Conservation (phyloP, 2,113 vertebrate species). For the Oryzias curvinotus region DNA sequence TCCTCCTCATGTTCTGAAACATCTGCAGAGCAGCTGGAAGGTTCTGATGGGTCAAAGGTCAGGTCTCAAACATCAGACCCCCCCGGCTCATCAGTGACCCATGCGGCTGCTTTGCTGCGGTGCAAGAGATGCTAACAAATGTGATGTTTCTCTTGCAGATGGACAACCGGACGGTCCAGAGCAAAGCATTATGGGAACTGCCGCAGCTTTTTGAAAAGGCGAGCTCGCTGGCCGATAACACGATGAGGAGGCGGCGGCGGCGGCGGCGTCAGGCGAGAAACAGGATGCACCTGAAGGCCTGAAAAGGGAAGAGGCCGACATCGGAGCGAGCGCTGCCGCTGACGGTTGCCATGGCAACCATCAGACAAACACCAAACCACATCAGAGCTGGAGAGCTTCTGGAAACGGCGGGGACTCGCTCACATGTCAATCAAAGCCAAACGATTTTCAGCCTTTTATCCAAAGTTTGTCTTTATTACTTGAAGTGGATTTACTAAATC, state of each 20-base stretch:
- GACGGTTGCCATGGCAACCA: too few relatives aligned
- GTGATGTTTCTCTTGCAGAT: slow-evolving; percentile 26
- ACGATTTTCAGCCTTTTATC: not conserved
- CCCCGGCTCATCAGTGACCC: too few relatives aligned
- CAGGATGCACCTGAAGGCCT: not conserved
- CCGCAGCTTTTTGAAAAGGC: slow-evolving; percentile 45
- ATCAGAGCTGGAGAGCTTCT: too few relatives aligned
- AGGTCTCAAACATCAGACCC: too few relatives aligned
- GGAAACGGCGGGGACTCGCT: too few relatives aligned
- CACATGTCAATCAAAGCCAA: too few relatives aligned
- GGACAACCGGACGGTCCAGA: slow-evolving; percentile 19
- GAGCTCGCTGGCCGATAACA: not conserved
- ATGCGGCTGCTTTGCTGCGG: too few relatives aligned
- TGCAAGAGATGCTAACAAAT: not conserved
- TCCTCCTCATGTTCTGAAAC: too few relatives aligned
- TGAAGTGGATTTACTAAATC: not conserved
- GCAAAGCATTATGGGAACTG: slow-evolving; percentile 63
- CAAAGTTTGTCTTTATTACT: not conserved
- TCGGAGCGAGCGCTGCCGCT: not conserved
- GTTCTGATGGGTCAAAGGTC: too few relatives aligned
- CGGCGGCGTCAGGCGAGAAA: slow-evolving; percentile 20
- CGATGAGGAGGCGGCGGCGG: not conserved
- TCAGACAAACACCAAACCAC: not conserved
- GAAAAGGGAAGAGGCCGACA: not conserved
- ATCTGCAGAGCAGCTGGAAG: too few relatives aligned